Conservation (phyloP, 2,113 vertebrate species). For the Orycteropus afer region DNA sequence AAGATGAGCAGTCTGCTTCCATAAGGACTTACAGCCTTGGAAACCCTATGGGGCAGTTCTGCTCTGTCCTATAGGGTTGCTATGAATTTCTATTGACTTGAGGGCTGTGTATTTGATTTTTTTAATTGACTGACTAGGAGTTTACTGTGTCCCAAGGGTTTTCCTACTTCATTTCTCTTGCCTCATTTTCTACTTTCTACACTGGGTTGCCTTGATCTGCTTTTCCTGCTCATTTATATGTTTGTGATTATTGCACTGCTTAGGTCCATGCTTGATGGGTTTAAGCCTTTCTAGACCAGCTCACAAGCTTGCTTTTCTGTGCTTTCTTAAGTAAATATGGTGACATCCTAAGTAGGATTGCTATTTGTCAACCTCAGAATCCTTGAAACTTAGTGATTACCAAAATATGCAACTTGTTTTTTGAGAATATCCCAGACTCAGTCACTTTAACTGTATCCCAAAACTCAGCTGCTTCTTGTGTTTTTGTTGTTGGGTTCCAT, state of each 20-base stretch:
- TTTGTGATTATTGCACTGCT: not conserved
- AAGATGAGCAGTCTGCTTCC: not conserved
- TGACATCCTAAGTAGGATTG: not conserved
- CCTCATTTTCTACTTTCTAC: not conserved
- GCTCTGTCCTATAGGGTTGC: too few relatives aligned
- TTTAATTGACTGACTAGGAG: not conserved
- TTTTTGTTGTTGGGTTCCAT: too few relatives aligned
- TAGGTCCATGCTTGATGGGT: not conserved
- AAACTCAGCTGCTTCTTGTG: constrained; percentile 16
- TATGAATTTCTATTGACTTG: too few relatives aligned
- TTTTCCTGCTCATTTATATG: constrained; percentile 5
- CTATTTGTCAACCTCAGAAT: constrained; percentile 11
- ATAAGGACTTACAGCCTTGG: not conserved
- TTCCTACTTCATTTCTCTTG: not conserved
- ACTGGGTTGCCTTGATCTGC: not conserved
- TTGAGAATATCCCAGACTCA: constrained; percentile 10
- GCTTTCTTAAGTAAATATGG: constrained; percentile 3
- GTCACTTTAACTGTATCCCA: not conserved
- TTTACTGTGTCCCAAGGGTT: constrained; percentile 5
- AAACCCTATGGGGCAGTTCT: too few relatives aligned
- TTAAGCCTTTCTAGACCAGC: constrained; percentile 24
- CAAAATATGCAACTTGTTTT: constrained; percentile 13
- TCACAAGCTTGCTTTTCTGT: not conserved
- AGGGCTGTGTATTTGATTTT: too few relatives aligned
- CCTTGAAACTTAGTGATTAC: not conserved